Base-by-base conservation (phyloP, 1,140 invertebrate species). In the Papilio glaucus region DNA sequence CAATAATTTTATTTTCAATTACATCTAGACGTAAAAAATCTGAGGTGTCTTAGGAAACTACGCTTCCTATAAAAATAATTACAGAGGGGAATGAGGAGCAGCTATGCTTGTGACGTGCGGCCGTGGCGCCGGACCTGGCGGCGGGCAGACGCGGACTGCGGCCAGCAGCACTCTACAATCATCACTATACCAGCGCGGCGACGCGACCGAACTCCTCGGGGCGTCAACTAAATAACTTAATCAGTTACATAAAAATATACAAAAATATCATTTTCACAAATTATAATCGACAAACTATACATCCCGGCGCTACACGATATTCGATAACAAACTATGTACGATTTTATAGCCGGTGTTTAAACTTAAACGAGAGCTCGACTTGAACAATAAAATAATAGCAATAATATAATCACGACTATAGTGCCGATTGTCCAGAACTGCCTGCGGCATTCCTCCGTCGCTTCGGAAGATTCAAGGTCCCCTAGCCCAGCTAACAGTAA, bases 1-100 rank as follows among this genome's bases (percentile, higher is more conserved):
- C 93, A 93, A 93, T 93, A 90, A 91, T 93, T 92, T 93, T 93
- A 91, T 93, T 91, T 93, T 93, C 88, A 91, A 90, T 93, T 93
- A 93, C 87, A 91, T 91, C 91, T 91, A 93, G 84, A 91, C 89
- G 91, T 93, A 93, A 90, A 91, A 93, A 93, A 93, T 91, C 85
- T 91, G 88, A 91, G 89, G 89, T 90, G 88, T 85, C 86, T 84
- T 89, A 91, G 89, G 89, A 93, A 93, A 89, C 91, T 93, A 93
- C 86, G 91, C 88, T 93, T 93, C 91, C 91, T 93, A 93, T 89
- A 85, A 87, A 87, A 91, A 84, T 93, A 91, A 92, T 93, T 93
- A 93, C 89, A 93, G 82, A 86, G 83, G 89, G 90, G 87, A 91
- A 92, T 91, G 90, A 93, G 90, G 87, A 90, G 87, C 85, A 88